Percentiles rank a stretch among this genome's conserved stretches.
Evolutionary conservation across 2,888 invertebrate species (phyloP).

Genomic region (Hypsopygia costalis): DNA sequence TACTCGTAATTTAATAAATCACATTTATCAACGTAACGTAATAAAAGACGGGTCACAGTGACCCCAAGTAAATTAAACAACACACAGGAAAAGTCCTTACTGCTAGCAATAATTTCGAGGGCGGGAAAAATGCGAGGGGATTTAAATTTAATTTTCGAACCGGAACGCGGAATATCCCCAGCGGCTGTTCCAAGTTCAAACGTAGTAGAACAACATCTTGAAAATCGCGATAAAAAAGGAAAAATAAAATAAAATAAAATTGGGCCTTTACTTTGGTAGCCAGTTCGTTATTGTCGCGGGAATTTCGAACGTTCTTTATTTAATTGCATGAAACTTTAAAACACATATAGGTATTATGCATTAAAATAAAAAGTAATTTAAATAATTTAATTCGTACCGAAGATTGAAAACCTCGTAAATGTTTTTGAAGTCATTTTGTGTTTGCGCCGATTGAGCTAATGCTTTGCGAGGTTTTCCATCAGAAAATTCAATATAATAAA

Average conservation of each 20-base stretch:
- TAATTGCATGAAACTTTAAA: too few relatives aligned
- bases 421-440: too few relatives aligned
- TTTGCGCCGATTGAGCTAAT: too few relatives aligned
- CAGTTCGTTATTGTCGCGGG: constrained; percentile 9
- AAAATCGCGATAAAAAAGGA: constrained; percentile 43
- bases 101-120: constrained; percentile 66
- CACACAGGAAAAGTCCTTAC: constrained; percentile 53
- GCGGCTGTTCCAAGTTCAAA: constrained; percentile 62
- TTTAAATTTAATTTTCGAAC: constrained; percentile 78
- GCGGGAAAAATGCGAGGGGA: constrained; percentile 73
- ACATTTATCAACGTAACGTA: constrained; percentile 14
- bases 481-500: too few relatives aligned
- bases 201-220: constrained; percentile 46
- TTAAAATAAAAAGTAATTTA: too few relatives aligned
- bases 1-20: constrained; percentile 1
- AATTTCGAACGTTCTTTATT: too few relatives aligned
- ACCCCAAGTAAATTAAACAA: constrained; percentile 58
- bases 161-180: constrained; percentile 70
- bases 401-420: too few relatives aligned
- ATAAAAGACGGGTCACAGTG: constrained; percentile 30
- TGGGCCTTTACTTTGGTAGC: constrained; percentile 12
- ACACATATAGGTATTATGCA: too few relatives aligned
- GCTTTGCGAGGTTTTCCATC: too few relatives aligned
- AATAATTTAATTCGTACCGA: too few relatives aligned
- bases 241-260: constrained; percentile 44